Evolutionary conservation across 2,888 invertebrate genomes (phyloP).

Genomic region (Limnephilus auricula): DNA sequence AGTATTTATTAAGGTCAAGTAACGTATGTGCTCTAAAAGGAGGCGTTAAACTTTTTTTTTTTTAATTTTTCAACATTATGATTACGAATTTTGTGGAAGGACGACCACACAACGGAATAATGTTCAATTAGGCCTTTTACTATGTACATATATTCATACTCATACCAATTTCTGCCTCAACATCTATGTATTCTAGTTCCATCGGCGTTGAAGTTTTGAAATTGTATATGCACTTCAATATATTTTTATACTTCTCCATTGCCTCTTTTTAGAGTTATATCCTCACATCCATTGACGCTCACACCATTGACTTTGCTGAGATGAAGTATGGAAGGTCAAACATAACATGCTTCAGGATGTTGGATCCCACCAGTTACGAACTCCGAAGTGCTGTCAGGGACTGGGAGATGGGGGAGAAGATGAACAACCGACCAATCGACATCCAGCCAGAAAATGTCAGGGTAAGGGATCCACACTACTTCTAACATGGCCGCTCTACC

Average conservation of each 20-base stretch:
- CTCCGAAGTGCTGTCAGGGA: slow-evolving; percentile 76
- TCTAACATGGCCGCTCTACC: too few species aligned
- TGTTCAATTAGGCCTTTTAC: too few species aligned
- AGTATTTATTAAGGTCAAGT: too few species aligned
- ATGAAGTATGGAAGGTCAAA: slow-evolving; percentile 81
- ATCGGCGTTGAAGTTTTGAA: too few species aligned
- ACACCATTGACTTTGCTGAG: slow-evolving; percentile 79
- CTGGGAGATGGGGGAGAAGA: slow-evolving; percentile 71
- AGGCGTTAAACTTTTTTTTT: too few species aligned
- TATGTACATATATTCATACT: too few species aligned
- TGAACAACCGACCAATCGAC: slow-evolving; percentile 58
- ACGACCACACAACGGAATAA: too few species aligned
- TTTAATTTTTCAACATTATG: too few species aligned
- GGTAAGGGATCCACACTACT: slow-evolving; percentile 26
- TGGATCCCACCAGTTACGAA: slow-evolving; percentile 77
- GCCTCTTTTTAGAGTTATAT: slow-evolving; percentile 71
- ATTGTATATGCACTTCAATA: neutral
- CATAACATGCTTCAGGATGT: slow-evolving; percentile 82
- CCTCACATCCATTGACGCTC: slow-evolving; percentile 79
- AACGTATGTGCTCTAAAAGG: too few species aligned
- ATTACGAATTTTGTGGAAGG: too few species aligned
- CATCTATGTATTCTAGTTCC: neutral
- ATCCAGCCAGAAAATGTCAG: slow-evolving; percentile 54
- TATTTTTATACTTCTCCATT: neutral
- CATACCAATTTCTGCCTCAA: neutral